Base-by-base conservation (phyloP, 1,140 invertebrate genomes). In the Drosophila mauritiana region DNA sequence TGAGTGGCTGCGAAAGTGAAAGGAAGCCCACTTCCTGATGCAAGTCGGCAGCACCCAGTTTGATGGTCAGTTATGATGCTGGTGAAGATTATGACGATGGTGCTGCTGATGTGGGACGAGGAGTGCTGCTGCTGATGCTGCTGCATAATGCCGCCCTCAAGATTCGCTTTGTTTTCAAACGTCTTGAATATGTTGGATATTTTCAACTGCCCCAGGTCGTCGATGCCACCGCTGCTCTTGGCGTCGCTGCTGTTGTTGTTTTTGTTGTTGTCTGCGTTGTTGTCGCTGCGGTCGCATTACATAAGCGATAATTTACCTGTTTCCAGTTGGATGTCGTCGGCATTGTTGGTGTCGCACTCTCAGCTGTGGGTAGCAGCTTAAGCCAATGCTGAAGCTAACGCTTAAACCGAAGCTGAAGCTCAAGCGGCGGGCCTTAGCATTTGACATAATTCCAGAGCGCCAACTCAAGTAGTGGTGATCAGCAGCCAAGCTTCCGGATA, bases 271-370 rank as follows among this genome's bases (percentile, higher is more conserved):
- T 17, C 43, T 7, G 13, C 20, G 67, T 39, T 68, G 62, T 54
- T 81, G 68, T 37, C 34, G 70, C 73, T 80, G 75, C 58, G 67
- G 73, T 75, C 80, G 69, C 54, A 63, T 89, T 89, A 90, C 84
- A 89, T 90, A 89, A 89, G 77, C 84, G 73, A 74, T 64, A 90
- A 78, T 89, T 89, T 89, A 89, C 84, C 85, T 68, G 84, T 89
- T 89, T 88, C 56, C 70, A 79, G 68, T 78, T 59, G 65, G 83
- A 78, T 83, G 83, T 64, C 69, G 62, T 27, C 46, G 73, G 34
- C 48, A 27, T 75, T 65, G 62, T 77, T 76, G 63, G 64, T 22
- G 31, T 45, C 63, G 22, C 25, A n/a, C 15, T 37, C 43, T 22
- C 11, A 31, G 31, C 31, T 10, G 31, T 31, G 8, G 31, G 31